These are phyloP conservation scores for Montipora efflorescens DNA, from an alignment of 64 coral and sea anemone genomes.

Conservation along the genomic window DNA sequence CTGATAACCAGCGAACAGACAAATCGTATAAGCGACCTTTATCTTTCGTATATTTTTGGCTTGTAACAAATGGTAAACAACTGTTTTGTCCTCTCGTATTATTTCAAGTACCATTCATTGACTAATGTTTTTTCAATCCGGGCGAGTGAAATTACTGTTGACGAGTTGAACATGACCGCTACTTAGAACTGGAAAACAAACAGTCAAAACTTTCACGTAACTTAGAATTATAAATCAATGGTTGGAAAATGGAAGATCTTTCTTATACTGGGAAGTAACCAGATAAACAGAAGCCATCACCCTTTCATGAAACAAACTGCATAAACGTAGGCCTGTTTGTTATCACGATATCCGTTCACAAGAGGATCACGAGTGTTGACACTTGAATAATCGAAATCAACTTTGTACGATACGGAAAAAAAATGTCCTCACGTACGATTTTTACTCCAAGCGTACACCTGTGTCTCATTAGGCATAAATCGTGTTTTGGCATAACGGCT, in stretches of 20 bases:
- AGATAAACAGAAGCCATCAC: background rate
- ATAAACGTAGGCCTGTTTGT: background rate
- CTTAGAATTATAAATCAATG: too few species aligned
- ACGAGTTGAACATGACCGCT: background rate
- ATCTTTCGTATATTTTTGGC: too few species aligned
- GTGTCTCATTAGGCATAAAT: background rate
- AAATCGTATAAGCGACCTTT: too few species aligned
- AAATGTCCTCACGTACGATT: slow-evolving; percentile 16
- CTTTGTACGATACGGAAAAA: background rate
- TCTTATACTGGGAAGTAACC: too few species aligned
- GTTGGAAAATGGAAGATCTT: too few species aligned
- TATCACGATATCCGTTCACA: background rate
- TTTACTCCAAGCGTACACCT: background rate
- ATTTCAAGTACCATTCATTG: background rate
- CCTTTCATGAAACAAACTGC: background rate
- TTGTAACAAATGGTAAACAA: background rate
- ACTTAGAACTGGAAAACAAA: background rate
- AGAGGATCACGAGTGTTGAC: background rate
- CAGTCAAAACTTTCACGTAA: background rate
- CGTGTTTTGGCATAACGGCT: background rate
- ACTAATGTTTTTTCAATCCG: background rate
- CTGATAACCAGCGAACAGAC: too few species aligned
- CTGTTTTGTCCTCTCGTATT: background rate
- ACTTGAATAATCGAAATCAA: background rate
- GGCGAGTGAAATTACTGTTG: background rate